Evolutionary conservation across 1,140 invertebrate genomes (phyloP).

Genomic region (Euglossa dilemma): DNA sequence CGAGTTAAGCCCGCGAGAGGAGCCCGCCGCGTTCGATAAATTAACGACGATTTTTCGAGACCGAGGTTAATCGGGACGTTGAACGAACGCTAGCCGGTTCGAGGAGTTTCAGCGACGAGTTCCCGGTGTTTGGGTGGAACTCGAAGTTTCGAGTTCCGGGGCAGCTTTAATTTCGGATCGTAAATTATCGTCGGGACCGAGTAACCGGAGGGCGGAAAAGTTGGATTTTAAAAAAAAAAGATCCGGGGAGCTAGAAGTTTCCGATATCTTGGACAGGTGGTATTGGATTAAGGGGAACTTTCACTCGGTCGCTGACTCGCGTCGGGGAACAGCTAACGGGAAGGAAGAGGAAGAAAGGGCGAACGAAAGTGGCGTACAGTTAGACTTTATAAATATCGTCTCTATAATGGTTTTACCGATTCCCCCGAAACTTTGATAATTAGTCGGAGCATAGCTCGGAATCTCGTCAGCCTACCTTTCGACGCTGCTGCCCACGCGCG

Average conservation of each 20-base stretch:
- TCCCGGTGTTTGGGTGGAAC: neutral
- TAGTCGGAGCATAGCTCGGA: constrained; percentile 61
- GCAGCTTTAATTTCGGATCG: neutral
- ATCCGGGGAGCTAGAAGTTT: constrained; percentile 11
- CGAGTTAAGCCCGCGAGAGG: constrained; percentile 4
- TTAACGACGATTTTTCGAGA: neutral
- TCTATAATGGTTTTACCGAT: constrained; percentile 58
- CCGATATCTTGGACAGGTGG: constrained; percentile 14
- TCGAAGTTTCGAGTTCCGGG: neutral
- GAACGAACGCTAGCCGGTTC: neutral
- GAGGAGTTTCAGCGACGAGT: no score
- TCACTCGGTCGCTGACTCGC: constrained; percentile 44
- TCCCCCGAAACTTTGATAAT: constrained; percentile 59
- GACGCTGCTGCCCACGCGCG: neutral
- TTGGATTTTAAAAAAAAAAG: neutral
- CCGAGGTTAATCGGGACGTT: neutral
- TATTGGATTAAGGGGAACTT: constrained; percentile 36
- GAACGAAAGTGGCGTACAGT: constrained; percentile 30
- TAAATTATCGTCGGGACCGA: no score
- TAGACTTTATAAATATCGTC: constrained; percentile 59
- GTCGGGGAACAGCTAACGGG: constrained; percentile 4
- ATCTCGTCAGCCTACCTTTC: constrained; percentile 38
- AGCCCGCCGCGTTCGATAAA: neutral
- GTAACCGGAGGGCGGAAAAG: neutral
- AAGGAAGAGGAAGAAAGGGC: neutral